Evolutionary conservation across 2,797 vertebrate species (phyloP).

Genomic region (Megaceryle alcyon): DNA sequence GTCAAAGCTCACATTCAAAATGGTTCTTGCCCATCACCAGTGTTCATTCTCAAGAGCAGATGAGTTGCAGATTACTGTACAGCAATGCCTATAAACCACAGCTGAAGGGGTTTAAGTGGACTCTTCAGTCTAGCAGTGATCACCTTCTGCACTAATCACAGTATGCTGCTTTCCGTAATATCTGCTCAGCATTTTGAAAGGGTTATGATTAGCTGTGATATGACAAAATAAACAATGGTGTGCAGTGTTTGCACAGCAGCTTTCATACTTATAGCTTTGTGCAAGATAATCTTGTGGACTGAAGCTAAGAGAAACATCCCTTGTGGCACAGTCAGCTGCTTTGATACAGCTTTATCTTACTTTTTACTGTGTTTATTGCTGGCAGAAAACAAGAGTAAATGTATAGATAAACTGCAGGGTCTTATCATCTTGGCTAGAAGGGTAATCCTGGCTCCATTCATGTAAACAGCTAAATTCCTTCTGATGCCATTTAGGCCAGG

Average conservation of each 20-base stretch:
- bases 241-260: background rate
- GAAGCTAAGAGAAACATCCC: conserved; percentile 24
- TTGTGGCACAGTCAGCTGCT: conserved; percentile 48
- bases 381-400: conserved; percentile 71
- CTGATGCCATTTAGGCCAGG: conserved; percentile 39
- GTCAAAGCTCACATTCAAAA: background rate
- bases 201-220: conserved; percentile 47
- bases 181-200: background rate
- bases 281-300: background rate
- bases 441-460: conserved; percentile 38
- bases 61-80: background rate
- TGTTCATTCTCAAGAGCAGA: conserved; percentile 10
- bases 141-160: background rate
- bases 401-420: conserved; percentile 55
- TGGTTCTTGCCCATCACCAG: background rate
- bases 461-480: conserved; percentile 67
- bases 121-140: background rate
- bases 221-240: conserved; percentile 51
- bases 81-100: background rate
- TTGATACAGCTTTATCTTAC: conserved; percentile 43
- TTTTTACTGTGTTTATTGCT: conserved; percentile 59
- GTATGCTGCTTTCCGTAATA: background rate
- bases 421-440: conserved; percentile 31
- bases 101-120: conserved; percentile 1
- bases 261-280: background rate